phyloP scores from a whole-genome alignment of 1,140 invertebrate species.

The Ostrea edulis region DNA sequence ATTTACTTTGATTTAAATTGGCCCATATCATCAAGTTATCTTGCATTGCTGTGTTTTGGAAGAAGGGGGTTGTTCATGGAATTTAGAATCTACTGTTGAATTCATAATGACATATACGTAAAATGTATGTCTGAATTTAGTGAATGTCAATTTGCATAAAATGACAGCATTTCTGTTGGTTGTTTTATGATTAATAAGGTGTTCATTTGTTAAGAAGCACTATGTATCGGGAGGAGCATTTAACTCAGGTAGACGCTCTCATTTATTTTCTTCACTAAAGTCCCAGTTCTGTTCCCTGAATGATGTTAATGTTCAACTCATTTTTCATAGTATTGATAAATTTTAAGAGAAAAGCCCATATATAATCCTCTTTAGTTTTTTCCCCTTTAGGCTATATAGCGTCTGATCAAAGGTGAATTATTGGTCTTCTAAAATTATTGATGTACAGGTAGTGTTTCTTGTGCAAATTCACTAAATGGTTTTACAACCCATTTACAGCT shows the following conservation, averaged over 20 bases:
- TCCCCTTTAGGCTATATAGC: too few relatives aligned
- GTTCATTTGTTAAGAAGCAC: constrained; percentile 1
- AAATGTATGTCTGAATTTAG: constrained; percentile 24
- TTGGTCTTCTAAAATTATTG: too few relatives aligned
- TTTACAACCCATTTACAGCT: too few relatives aligned
- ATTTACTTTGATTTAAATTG: neutral
- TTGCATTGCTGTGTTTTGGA: neutral
- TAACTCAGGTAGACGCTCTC: constrained; percentile 12
- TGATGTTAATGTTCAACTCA: neutral
- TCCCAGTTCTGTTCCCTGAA: neutral
- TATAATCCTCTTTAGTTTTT: neutral
- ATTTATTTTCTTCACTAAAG: neutral
- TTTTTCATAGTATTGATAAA: neutral
- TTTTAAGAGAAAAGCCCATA: neutral
- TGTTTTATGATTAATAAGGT: constrained; percentile 27
- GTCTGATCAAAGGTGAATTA: too few relatives aligned
- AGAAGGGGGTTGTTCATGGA: neutral
- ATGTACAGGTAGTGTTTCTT: too few relatives aligned
- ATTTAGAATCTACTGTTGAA: neutral
- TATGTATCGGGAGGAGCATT: neutral
- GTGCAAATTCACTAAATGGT: too few relatives aligned
- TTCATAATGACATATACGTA: neutral
- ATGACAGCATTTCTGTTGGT: constrained; percentile 7
- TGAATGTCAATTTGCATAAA: constrained; percentile 21
- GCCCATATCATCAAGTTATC: neutral